A percentile compares a stretch with the other conserved stretches of the same genome.
phyloP scores from a whole-genome alignment of 2,888 invertebrate species.

The Caprella mutica region DNA sequence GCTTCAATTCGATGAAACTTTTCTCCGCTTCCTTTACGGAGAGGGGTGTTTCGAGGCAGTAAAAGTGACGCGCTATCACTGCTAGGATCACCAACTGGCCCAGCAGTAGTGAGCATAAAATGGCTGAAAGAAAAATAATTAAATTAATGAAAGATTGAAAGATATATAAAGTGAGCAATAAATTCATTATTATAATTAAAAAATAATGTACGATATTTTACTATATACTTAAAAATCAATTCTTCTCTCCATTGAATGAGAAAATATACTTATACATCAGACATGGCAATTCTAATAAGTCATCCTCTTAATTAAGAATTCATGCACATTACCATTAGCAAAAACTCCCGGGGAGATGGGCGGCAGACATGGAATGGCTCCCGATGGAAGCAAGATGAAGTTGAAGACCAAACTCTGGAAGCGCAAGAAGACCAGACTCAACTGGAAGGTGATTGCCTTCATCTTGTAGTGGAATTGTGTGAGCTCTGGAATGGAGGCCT shows the following conservation, averaged over 20 bases:
- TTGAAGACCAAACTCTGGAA: slow-evolving; percentile 25
- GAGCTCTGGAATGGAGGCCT: slow-evolving; percentile 20
- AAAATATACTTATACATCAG: too few relatives aligned
- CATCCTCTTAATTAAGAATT: too few relatives aligned
- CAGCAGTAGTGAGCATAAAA: slow-evolving; percentile 26
- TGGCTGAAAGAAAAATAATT: slow-evolving; percentile 11
- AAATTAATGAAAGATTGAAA: neutral
- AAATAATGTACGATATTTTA: neutral
- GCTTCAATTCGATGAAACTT: too few relatives aligned
- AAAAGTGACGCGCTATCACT: slow-evolving; percentile 21
- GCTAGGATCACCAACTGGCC: slow-evolving; percentile 28
- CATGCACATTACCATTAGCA: slow-evolving; percentile 22
- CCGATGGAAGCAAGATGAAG: slow-evolving; percentile 21
- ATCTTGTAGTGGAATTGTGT: slow-evolving; percentile 25
- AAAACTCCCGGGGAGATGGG: slow-evolving; percentile 29
- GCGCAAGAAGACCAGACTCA: slow-evolving; percentile 25
- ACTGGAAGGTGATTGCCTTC: slow-evolving; percentile 27
- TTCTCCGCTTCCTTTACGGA: too few relatives aligned
- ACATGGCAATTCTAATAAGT: too few relatives aligned
- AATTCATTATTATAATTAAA: neutral
- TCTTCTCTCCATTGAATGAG: too few relatives aligned
- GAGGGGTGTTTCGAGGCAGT: too few relatives aligned
- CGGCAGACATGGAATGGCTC: slow-evolving; percentile 28
- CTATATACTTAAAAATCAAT: too few relatives aligned
- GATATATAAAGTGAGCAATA: neutral